A percentile compares a stretch with the other conserved stretches of the same genome.
Evolutionary conservation across 2,113 vertebrate species (phyloP).

Genomic region (Corvus cornix): DNA sequence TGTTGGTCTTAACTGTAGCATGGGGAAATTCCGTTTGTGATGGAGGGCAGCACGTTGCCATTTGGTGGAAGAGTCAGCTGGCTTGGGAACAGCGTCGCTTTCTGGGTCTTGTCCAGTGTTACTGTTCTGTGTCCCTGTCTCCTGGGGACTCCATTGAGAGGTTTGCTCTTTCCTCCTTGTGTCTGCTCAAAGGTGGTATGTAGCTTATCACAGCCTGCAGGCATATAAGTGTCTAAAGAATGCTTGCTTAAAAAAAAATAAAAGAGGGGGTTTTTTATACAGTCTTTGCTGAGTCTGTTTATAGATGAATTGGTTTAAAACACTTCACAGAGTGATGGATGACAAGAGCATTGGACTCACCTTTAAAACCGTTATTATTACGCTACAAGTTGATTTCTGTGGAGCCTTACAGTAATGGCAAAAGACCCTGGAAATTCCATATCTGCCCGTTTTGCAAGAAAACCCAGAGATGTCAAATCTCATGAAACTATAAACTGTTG

Average conservation of each 20-base stretch:
- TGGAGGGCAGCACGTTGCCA: not conserved
- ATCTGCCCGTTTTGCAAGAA: not conserved
- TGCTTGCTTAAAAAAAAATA: not conserved
- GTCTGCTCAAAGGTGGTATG: not conserved
- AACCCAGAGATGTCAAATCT: not conserved
- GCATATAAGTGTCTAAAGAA: not conserved
- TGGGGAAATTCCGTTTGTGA: not conserved
- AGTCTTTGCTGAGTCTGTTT: not conserved
- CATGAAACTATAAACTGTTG: not conserved
- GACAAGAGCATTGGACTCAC: not conserved
- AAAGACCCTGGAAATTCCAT: not conserved
- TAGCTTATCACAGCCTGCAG: not conserved
- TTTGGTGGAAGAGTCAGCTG: not conserved
- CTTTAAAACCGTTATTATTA: not conserved
- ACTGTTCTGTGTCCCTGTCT: not conserved
- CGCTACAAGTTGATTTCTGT: not conserved
- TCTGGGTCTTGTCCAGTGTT: not conserved
- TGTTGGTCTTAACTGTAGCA: not conserved
- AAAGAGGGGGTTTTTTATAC: not conserved
- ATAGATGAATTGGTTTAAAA: not conserved
- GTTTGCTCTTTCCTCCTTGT: not conserved
- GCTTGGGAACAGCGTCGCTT: not conserved
- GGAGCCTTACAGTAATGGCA: not conserved
- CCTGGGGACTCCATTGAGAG: not conserved
- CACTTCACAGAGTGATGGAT: not conserved